Evolutionary conservation across 2,888 invertebrate species (phyloP), one percentile per base, ranked within the genome.

Genomic region (Papilio elwesi): DNA sequence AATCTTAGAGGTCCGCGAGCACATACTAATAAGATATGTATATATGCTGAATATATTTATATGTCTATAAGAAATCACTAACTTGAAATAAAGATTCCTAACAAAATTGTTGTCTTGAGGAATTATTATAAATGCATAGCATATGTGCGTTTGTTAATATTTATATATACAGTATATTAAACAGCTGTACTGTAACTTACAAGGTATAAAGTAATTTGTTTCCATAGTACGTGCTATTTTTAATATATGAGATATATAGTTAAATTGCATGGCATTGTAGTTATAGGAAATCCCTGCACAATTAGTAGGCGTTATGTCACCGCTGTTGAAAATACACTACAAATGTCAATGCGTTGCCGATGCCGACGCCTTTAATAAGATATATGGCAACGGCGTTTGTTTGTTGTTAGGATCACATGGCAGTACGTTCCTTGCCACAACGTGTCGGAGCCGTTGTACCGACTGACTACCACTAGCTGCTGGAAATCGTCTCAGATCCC

Each of bases 381-480:
- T 36, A 59, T 55, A 55, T 59, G 57, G 38, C 57, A n/a, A 38
- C 57, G 57, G 38, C 13, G 57, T 9, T 59, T 38, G n/a, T 36
- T 59, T 59, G 38, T 59, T 59, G 38, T 59, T 36, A 59, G 36
- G 0, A 12, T 57, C 57, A 55, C 26, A 36, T 13, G 36, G 38
- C 57, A 59, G 13, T 59, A 59, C 38, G 9, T n/a, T 38, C 38
- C n/a, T 59, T 59, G 38, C 57, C 36, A 59, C 57, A 59, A 38
- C 13, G 12, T n/a, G 38, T 26, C 6, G 8, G 26, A 57, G 5
- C 11, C 0, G 36, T 26, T 26, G 26, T 26, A 53, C 1, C 38
- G 16, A 59, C 6, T 36, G 36, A 57, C 57, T 36, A n/a, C 36
- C 57, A 4, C 57, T 26, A 26, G 26, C 26, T 26, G 26, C 26